A percentile compares a stretch with the other conserved stretches of the same genome.
These are phyloP conservation scores for Polydrusus pterygomalis DNA, from an alignment of 2,888 invertebrate genomes.

Conservation along the genomic window DNA sequence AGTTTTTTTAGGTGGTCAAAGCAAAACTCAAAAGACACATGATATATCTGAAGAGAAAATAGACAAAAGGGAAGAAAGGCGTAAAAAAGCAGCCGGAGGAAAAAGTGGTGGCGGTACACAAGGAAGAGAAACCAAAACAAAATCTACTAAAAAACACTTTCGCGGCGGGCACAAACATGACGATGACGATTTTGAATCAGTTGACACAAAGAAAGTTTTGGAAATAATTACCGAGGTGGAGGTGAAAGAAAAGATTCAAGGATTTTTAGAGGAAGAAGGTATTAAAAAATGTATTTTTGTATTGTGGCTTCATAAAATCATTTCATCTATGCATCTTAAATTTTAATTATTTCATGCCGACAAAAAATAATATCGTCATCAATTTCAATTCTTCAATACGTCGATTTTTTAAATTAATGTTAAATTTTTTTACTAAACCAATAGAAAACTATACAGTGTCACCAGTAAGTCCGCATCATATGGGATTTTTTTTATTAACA, in stretches of 20 bases:
- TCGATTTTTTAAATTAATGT: no score
- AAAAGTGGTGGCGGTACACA: conserved; percentile 95
- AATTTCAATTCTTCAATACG: no score
- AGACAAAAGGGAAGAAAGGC: conserved; percentile 89
- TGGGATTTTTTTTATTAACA: no score
- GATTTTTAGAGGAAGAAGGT: conserved; percentile 71
- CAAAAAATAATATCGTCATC: no score
- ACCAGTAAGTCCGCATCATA: no score
- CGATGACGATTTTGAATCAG: conserved; percentile 77
- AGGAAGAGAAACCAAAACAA: conserved; percentile 96
- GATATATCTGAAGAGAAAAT: conserved; percentile 72
- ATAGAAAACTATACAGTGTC: no score
- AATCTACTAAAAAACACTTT: conserved; percentile 89
- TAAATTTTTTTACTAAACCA: no score
- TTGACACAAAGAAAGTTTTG: conserved; percentile 67
- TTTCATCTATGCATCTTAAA: no score
- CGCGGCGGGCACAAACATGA: conserved; percentile 76
- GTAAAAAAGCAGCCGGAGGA: conserved; percentile 90
- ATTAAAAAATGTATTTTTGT: conserved; percentile 2
- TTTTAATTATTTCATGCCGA: no score
- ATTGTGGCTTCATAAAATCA: not conserved
- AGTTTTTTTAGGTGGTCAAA: conserved; percentile 63
- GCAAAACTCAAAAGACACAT: conserved; percentile 60
- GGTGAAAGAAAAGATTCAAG: conserved; percentile 74
- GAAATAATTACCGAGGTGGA: conserved; percentile 81